Conservation (phyloP, 2,113 vertebrate species). For the Pseudois nayaur region DNA sequence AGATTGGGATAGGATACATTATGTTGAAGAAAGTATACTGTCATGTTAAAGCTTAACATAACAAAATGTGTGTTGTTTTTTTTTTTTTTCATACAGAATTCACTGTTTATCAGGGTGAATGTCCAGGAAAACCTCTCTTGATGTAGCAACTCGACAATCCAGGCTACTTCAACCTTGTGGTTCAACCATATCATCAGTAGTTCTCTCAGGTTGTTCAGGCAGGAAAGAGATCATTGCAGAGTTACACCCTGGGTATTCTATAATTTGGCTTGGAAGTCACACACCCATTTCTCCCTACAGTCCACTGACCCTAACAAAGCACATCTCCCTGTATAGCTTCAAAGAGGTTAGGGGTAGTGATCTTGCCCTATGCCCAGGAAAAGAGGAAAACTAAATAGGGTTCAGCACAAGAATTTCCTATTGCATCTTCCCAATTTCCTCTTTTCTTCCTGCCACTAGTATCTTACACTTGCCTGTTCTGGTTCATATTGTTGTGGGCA, state of each 20-base stretch:
- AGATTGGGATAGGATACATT: not conserved
- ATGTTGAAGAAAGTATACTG: not conserved
- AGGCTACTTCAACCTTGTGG: not conserved
- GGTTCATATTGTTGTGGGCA: not conserved
- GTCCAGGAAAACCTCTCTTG: not conserved
- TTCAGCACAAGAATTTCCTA: not conserved
- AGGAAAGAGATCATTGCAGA: not conserved
- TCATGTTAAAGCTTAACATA: not conserved
- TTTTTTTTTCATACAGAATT: not conserved
- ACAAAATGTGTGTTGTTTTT: not conserved
- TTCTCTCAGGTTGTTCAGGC: not conserved
- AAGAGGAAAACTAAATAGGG: not conserved
- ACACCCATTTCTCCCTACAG: fast-evolving
- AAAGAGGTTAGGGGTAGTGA: not conserved
- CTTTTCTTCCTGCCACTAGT: not conserved
- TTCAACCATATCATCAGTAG: not conserved
- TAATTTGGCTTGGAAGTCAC: not conserved
- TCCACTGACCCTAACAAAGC: not conserved
- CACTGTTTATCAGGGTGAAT: not conserved
- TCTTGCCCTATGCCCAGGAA: not conserved
- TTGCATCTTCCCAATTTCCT: not conserved
- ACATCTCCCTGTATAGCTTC: too few species aligned
- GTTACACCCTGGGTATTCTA: not conserved
- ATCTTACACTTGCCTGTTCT: not conserved
- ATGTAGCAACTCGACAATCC: not conserved